These are phyloP conservation scores for Ornithoptera priamus DNA, from an alignment of 2,888 invertebrate genomes.

Conservation along the genomic window DNA sequence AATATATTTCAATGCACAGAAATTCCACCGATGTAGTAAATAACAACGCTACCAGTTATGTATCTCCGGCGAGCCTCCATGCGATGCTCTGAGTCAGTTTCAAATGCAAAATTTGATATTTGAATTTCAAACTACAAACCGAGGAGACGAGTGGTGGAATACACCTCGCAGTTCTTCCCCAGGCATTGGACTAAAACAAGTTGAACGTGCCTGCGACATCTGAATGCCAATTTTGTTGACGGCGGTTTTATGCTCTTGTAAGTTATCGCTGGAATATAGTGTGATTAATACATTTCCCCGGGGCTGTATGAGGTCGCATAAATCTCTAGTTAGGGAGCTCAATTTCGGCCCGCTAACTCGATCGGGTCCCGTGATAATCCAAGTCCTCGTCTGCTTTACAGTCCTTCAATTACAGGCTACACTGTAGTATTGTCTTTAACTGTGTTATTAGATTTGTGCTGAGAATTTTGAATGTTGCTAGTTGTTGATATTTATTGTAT, in stretches of 20 bases:
- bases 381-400: conserved; percentile 13
- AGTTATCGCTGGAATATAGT: conserved; percentile 14
- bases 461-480: background rate
- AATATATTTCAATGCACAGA: background rate
- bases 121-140: conserved; percentile 74
- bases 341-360: conserved; percentile 27
- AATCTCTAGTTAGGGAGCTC: conserved; percentile 28
- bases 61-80: conserved; percentile 49
- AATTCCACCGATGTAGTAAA: background rate
- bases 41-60: conserved; percentile 35
- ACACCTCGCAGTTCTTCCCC: conserved; percentile 62
- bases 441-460: conserved; percentile 12
- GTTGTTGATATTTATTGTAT: background rate
- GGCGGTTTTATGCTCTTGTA: conserved; percentile 28
- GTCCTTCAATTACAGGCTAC: conserved; percentile 22
- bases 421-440: conserved; percentile 8
- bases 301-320: conserved; percentile 22
- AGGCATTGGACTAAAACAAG: conserved; percentile 63
- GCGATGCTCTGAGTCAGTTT: conserved; percentile 62
- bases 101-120: conserved; percentile 75
- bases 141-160: conserved; percentile 54
- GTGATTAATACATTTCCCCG: conserved; percentile 29
- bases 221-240: conserved; percentile 64
- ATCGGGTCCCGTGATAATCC: conserved; percentile 29
- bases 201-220: conserved; percentile 53